A percentile compares a stretch with the other conserved stretches of the same genome.
These are phyloP conservation scores for Trialeurodes vaporariorum DNA, from an alignment of 1,140 invertebrate species.

Conservation along the genomic window DNA sequence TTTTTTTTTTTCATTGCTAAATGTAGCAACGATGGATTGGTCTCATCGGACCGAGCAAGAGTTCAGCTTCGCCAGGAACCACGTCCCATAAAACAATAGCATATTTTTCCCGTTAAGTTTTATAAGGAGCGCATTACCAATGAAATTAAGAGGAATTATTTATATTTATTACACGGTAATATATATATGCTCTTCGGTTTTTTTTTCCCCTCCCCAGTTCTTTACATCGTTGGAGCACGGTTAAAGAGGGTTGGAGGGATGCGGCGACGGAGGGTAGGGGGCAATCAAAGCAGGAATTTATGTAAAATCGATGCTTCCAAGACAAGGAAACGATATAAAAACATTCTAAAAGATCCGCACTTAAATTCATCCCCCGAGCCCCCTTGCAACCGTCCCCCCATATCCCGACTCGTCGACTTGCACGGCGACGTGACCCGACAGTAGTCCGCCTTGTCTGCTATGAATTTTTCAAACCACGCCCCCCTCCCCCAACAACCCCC, in stretches of 20 bases:
- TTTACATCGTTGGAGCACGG: not conserved
- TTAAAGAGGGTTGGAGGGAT: too few species aligned
- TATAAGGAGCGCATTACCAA: not conserved
- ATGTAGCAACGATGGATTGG: too few species aligned
- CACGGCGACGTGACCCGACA: too few species aligned
- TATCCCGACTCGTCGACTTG: too few species aligned
- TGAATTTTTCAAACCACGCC: too few species aligned
- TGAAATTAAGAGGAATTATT: slow-evolving; percentile 1
- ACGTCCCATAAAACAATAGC: not conserved
- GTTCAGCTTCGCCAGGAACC: not conserved
- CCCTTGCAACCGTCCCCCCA: too few species aligned
- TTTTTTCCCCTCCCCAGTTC: too few species aligned
- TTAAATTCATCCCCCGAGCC: not conserved
- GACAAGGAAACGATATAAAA: not conserved
- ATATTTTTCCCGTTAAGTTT: not conserved
- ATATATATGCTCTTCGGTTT: too few species aligned
- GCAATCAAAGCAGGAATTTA: not conserved
- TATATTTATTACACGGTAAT: not conserved
- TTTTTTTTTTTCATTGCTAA: too few species aligned
- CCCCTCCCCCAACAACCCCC: too few species aligned
- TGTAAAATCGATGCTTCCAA: not conserved
- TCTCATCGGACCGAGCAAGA: not conserved
- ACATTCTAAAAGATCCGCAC: not conserved
- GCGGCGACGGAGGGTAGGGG: too few species aligned
- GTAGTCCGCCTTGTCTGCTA: too few species aligned